Evolutionary conservation across 2,797 vertebrate species (phyloP).

Genomic region (Delichon dasypus): DNA sequence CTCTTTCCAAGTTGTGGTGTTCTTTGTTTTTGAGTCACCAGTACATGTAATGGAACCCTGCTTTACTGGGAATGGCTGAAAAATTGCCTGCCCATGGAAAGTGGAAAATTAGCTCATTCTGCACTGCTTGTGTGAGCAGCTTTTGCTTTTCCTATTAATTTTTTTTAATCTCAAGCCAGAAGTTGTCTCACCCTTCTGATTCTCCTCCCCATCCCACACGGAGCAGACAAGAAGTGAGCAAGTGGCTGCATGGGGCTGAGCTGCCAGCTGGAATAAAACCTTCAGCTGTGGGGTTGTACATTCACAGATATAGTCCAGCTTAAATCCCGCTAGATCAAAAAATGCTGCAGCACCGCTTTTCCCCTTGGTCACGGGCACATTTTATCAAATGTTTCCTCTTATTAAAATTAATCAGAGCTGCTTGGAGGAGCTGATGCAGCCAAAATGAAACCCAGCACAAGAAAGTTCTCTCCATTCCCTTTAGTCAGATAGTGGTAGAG

Average conservation of each 20-base stretch:
- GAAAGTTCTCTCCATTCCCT: neutral
- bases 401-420: neutral
- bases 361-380: accelerated
- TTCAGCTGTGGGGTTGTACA: neutral
- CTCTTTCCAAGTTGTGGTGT: accelerated
- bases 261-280: neutral
- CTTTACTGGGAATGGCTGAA: neutral
- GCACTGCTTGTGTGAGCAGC: neutral
- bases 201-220: neutral
- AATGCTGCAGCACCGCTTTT: neutral
- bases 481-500: neutral
- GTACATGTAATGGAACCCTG: accelerated
- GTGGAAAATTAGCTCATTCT: neutral
- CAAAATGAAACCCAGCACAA: neutral
- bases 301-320: neutral
- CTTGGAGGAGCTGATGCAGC: neutral
- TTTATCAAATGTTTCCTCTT: neutral
- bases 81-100: neutral
- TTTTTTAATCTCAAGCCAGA: neutral
- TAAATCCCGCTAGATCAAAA: neutral
- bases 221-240: neutral
- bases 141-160: neutral
- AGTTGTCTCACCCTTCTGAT: neutral
- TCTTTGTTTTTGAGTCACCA: neutral
- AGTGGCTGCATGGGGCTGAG: neutral